Evolutionary conservation across 2,888 invertebrate genomes (phyloP).

Genomic region (Calliphora vomitoria): DNA sequence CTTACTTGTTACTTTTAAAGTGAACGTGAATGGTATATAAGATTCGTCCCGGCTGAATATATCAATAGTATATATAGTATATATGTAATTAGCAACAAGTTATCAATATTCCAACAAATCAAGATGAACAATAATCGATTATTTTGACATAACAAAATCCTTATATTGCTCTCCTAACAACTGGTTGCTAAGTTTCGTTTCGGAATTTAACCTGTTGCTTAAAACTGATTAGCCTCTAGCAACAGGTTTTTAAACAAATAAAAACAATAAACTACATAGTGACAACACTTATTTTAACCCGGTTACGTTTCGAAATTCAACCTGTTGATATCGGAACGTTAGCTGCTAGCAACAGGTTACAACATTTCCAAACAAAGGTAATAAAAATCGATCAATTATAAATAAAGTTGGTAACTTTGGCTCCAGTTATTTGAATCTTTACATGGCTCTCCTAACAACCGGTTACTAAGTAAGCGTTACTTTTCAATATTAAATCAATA

Average conservation of each 20-base stretch:
- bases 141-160: neutral
- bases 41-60: too few species aligned
- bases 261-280: neutral
- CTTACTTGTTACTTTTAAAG: too few species aligned
- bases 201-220: constrained; percentile 7
- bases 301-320: neutral
- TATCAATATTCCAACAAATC: too few species aligned
- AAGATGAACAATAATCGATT: too few species aligned
- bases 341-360: constrained; percentile 32
- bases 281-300: neutral
- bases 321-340: constrained; percentile 17
- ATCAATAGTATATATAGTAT: too few species aligned
- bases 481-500: constrained; percentile 59
- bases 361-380: neutral
- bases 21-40: too few species aligned
- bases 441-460: constrained; percentile 31
- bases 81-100: too few species aligned
- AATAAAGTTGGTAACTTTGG: too few species aligned
- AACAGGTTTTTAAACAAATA: neutral
- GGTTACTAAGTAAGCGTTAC: constrained; percentile 54
- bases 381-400: constrained; percentile 31
- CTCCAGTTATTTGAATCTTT: too few species aligned
- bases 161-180: neutral
- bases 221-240: neutral
- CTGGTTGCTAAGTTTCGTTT: neutral